phyloP scores from a whole-genome alignment of 2,888 invertebrate genomes.

The Diplazon laetatorius region DNA sequence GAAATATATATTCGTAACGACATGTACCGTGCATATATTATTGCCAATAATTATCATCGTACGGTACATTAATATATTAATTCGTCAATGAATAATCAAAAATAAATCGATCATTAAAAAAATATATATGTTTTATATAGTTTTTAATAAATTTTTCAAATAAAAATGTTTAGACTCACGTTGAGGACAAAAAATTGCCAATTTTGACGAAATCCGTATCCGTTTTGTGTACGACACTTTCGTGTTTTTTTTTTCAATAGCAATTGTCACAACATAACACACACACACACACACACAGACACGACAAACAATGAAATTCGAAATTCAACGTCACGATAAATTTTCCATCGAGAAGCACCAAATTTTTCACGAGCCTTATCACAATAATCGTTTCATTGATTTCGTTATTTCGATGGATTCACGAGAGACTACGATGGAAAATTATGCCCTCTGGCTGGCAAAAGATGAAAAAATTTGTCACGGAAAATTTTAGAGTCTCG shows the following conservation, averaged over 20 bases:
- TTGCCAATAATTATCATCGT: not conserved
- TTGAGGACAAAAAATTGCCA: conserved; percentile 15
- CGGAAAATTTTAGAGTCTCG: no score
- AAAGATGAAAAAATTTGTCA: no score
- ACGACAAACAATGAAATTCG: not conserved
- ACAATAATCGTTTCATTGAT: no score
- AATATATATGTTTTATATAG: not conserved
- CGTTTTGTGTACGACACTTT: conserved; percentile 3
- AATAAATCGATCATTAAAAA: not conserved
- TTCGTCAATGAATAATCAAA: not conserved
- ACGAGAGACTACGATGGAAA: conserved; percentile 31
- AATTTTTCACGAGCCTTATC: no score
- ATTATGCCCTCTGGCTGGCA: no score
- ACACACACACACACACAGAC: no score
- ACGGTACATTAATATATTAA: conserved; percentile 6
- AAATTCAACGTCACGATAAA: conserved; percentile 6
- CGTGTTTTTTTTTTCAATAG: not conserved
- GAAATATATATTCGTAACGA: not conserved
- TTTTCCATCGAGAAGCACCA: not conserved
- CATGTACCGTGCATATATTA: not conserved
- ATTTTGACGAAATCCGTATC: conserved; percentile 9
- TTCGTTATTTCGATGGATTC: no score
- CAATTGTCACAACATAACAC: not conserved
- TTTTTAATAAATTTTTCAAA: not conserved
- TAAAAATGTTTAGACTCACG: conserved; percentile 1